Evolutionary conservation across 2,113 vertebrate species (phyloP).

Genomic region (Theristicus caerulescens): DNA sequence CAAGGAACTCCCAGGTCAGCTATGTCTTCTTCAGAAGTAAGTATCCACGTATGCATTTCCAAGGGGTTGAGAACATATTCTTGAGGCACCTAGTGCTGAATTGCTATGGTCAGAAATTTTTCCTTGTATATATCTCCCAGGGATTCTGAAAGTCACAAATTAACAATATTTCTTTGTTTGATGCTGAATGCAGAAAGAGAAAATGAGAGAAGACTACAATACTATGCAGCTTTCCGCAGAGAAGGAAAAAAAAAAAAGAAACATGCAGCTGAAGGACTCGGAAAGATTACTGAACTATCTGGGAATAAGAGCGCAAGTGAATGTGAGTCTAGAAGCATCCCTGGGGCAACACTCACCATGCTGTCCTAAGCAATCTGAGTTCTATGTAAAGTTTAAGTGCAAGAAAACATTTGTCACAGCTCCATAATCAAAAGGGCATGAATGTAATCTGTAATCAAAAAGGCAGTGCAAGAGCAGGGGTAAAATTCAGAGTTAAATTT

Average conservation of each 20-base stretch:
- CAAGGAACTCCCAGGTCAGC: background rate
- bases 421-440: background rate
- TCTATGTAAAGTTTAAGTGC: background rate
- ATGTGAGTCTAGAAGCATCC: background rate
- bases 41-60: background rate
- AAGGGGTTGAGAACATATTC: background rate
- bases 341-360: background rate
- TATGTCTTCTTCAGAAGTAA: background rate
- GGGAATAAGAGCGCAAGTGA: background rate
- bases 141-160: background rate
- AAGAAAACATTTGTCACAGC: background rate
- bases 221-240: background rate
- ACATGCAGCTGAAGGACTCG: background rate
- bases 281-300: background rate
- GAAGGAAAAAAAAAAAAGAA: background rate
- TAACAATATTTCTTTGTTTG: background rate
- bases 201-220: background rate
- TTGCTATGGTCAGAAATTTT: background rate
- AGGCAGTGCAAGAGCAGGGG: background rate
- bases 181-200: background rate
- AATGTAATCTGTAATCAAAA: background rate
- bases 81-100: background rate
- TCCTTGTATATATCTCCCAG: background rate
- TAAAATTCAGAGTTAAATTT: background rate
- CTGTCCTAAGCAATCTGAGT: background rate